Conservation (phyloP, 2,888 invertebrate species). For the Sinhomidia bicolor region DNA sequence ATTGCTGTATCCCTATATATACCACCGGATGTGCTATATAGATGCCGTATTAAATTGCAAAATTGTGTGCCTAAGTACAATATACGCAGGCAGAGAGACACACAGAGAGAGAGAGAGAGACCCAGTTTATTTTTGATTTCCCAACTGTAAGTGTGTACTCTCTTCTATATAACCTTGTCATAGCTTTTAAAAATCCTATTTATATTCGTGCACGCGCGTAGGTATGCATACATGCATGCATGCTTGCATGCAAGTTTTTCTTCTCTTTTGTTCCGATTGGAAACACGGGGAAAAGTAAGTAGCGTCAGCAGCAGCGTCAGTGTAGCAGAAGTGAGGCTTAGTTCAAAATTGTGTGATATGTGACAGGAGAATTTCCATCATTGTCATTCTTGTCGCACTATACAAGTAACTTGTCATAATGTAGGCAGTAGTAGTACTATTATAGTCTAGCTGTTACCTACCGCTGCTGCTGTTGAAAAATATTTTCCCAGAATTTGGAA, state of each 20-base stretch:
- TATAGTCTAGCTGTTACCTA: background rate
- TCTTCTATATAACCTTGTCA: background rate
- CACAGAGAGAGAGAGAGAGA: background rate
- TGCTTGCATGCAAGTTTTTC: background rate
- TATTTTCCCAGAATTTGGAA: background rate
- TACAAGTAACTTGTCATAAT: background rate
- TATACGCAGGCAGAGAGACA: too few species aligned
- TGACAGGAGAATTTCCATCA: background rate
- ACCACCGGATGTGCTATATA: background rate
- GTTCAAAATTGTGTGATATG: background rate
- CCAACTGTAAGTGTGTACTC: background rate
- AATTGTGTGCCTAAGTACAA: too few species aligned
- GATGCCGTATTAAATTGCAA: too few species aligned
- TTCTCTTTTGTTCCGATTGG: background rate
- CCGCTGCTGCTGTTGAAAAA: conserved; percentile 33
- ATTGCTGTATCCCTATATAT: background rate
- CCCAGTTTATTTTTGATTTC: background rate
- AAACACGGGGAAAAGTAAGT: background rate
- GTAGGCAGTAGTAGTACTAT: background rate
- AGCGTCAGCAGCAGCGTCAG: too few species aligned
- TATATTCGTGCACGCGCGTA: background rate
- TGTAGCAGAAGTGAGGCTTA: background rate
- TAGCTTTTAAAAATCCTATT: too few species aligned
- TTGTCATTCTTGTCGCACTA: background rate
- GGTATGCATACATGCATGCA: background rate